Conservation (phyloP, 2,113 vertebrate species). For the Plestiodon gilberti region DNA sequence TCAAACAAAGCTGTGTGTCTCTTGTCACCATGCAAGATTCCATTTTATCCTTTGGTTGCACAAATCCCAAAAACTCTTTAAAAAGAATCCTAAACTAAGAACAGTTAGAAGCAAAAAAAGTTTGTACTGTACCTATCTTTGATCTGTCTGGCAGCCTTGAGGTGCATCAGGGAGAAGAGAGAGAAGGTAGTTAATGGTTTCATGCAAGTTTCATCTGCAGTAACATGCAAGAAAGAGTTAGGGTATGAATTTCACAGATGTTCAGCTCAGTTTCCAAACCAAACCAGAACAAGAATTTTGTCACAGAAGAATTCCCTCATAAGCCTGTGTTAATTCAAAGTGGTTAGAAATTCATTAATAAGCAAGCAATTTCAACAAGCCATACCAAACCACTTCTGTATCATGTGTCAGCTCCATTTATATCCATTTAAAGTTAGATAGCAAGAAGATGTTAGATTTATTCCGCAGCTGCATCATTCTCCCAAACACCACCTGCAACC, state of each 20-base stretch:
- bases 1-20: not conserved
- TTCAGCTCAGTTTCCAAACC: conserved; percentile 47
- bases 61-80: not conserved
- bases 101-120: conserved; percentile 66
- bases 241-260: conserved; percentile 56
- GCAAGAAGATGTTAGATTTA: not conserved
- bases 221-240: conserved; percentile 74
- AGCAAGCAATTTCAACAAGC: conserved; percentile 13
- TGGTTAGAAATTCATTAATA: conserved; percentile 53
- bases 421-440: not conserved
- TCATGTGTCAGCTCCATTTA: too few species aligned
- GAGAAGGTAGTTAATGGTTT: conserved; percentile 84
- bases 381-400: conserved; percentile 48
- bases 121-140: conserved; percentile 93
- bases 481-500: not conserved
- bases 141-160: conserved; percentile 95
- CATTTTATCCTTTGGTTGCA: not conserved
- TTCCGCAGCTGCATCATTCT: not conserved
- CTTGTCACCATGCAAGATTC: conserved; percentile 2
- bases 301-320: conserved; percentile 6
- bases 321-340: conserved; percentile 44
- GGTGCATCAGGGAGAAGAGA: conserved; percentile 78
- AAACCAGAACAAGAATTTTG: conserved; percentile 42
- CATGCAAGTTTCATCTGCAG: conserved; percentile 79
- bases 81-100: conserved; percentile 29